Conservation (phyloP, 2,113 vertebrate species). For the Herpetotheres cachinnans region DNA sequence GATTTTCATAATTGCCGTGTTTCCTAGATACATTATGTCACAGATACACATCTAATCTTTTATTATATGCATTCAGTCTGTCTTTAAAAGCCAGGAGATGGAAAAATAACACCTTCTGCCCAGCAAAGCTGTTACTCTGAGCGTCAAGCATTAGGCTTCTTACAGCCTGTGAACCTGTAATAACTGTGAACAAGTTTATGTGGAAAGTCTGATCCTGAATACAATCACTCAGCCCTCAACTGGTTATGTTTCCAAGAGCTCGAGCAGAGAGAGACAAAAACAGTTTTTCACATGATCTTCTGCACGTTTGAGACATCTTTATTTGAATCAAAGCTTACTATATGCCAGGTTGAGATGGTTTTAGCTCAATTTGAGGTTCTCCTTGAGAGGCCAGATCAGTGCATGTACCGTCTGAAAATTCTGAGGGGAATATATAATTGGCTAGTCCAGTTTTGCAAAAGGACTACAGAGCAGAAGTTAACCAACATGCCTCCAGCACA, state of each 20-base stretch:
- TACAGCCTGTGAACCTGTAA: neutral
- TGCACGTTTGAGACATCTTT: neutral
- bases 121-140: neutral
- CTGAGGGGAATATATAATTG: neutral
- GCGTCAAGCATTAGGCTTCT: neutral
- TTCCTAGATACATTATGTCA: neutral
- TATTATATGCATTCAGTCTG: neutral
- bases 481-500: neutral
- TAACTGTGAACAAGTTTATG: neutral
- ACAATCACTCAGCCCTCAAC: neutral
- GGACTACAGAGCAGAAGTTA: neutral
- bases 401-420: neutral
- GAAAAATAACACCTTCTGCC: neutral
- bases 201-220: neutral
- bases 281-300: neutral
- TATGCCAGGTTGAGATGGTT: neutral
- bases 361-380: neutral
- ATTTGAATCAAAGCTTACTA: neutral
- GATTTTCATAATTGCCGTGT: neutral
- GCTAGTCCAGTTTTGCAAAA: neutral
- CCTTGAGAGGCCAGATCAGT: neutral
- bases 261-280: neutral
- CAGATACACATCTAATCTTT: neutral
- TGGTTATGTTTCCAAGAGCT: neutral
- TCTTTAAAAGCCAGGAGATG: neutral